Conservation (phyloP, 2,113 vertebrate species). For the Acanthisitta chloris region DNA sequence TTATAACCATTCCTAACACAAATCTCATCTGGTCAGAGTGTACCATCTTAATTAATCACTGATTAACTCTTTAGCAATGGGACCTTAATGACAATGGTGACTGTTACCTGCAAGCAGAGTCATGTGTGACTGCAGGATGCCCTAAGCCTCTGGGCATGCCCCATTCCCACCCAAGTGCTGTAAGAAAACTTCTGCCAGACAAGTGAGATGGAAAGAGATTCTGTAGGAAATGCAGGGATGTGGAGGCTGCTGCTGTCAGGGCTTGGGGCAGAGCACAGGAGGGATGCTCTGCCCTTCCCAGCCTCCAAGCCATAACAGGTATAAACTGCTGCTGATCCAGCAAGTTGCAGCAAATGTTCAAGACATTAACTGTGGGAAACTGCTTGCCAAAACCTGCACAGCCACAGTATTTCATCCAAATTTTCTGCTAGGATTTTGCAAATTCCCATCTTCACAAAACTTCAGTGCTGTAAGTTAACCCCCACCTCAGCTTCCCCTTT, state of each 20-base stretch:
- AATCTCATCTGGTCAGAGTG: neutral
- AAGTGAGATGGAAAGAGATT: neutral
- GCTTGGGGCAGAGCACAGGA: rapidly evolving
- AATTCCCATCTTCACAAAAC: neutral
- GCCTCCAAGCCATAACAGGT: neutral
- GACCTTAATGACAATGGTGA: neutral
- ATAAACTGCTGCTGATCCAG: neutral
- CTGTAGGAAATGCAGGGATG: neutral
- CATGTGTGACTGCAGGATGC: neutral
- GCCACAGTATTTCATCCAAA: neutral
- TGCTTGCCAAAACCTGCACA: neutral
- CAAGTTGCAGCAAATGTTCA: neutral
- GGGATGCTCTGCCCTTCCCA: neutral
- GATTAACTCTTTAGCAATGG: neutral
- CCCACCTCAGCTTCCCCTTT: neutral
- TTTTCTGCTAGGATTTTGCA: neutral
- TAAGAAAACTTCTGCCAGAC: neutral
- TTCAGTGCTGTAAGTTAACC: neutral
- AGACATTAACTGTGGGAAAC: neutral
- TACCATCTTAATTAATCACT: neutral
- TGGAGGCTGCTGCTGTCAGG: neutral
- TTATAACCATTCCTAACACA: constrained; percentile 9
- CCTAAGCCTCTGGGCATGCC: neutral
- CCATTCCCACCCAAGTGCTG: neutral
- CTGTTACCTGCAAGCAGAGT: neutral